phyloP scores from a whole-genome alignment of 1,140 invertebrate species.

The Teleogryllus occipitalis region DNA sequence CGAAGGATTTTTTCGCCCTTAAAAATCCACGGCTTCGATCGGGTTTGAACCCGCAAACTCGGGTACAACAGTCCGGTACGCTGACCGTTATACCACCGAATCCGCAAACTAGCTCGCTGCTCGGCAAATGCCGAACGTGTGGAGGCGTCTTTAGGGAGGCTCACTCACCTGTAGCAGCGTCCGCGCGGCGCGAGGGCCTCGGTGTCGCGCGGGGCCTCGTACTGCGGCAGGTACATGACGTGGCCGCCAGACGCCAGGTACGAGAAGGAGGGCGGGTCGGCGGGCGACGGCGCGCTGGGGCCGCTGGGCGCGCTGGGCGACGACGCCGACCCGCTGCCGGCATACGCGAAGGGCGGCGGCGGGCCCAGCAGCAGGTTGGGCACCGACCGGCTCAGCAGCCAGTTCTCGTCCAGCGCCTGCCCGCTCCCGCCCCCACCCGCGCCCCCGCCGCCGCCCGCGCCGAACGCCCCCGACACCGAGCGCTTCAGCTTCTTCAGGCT shows the following conservation, averaged over 20 bases:
- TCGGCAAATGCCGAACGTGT: too few species aligned
- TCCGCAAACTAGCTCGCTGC: too few species aligned
- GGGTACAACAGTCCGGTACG: too few species aligned
- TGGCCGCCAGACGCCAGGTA: constrained; percentile 49
- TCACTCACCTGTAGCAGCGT: background rate
- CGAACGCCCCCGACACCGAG: constrained; percentile 56
- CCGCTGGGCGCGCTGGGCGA: constrained; percentile 27
- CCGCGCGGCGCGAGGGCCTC: constrained; percentile 13
- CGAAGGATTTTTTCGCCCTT: too few species aligned
- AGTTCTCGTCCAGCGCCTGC: constrained; percentile 52
- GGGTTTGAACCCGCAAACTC: too few species aligned
- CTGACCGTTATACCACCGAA: too few species aligned
- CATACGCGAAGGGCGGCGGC: constrained; percentile 21
- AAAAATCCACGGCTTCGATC: too few species aligned
- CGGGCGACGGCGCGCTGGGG: constrained; percentile 22
- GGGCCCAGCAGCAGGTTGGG: constrained; percentile 53
- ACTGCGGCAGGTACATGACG: constrained; percentile 71
- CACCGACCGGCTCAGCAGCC: constrained; percentile 67
- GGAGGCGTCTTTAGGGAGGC: too few species aligned
- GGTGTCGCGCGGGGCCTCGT: constrained; percentile 33
- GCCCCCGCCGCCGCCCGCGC: constrained; percentile 27
- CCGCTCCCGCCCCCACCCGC: constrained; percentile 35
- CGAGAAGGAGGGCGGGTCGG: constrained; percentile 16
- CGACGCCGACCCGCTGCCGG: constrained; percentile 18
- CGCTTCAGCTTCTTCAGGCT: constrained; percentile 57